Percentiles rank a stretch among this genome's conserved stretches.
Conservation (phyloP, 1,140 invertebrate genomes). For the Mercenaria mercenaria region DNA sequence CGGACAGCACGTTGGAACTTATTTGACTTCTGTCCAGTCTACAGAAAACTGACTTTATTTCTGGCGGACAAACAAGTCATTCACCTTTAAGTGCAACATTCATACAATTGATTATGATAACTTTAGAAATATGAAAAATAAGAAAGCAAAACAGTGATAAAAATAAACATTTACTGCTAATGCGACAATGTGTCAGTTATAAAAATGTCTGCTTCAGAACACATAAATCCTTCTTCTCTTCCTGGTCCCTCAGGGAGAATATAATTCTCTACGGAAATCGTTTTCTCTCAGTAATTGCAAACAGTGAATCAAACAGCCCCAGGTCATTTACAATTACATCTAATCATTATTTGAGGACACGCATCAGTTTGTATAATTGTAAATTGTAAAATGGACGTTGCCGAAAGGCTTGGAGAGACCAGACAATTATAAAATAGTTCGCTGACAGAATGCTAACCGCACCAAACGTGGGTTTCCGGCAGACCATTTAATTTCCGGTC, state of each 20-base stretch:
- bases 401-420: background rate
- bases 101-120: too few relatives aligned
- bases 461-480: too few relatives aligned
- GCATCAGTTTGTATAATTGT: conserved; percentile 1
- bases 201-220: background rate
- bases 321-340: background rate
- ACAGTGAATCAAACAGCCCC: background rate
- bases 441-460: background rate
- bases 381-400: background rate
- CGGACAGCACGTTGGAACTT: too few relatives aligned
- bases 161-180: too few relatives aligned
- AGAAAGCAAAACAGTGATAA: too few relatives aligned
- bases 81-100: too few relatives aligned
- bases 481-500: too few relatives aligned
- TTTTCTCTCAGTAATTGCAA: background rate
- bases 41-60: too few relatives aligned
- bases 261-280: background rate
- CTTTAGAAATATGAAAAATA: too few relatives aligned
- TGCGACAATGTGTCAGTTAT: too few relatives aligned
- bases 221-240: background rate
- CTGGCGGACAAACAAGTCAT: too few relatives aligned
- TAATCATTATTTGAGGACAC: background rate
- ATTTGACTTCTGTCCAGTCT: too few relatives aligned
- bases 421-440: background rate
- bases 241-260: background rate